Evolutionary conservation across 2,113 vertebrate genomes (phyloP).

Genomic region (Aspiorhynchus laticeps): DNA sequence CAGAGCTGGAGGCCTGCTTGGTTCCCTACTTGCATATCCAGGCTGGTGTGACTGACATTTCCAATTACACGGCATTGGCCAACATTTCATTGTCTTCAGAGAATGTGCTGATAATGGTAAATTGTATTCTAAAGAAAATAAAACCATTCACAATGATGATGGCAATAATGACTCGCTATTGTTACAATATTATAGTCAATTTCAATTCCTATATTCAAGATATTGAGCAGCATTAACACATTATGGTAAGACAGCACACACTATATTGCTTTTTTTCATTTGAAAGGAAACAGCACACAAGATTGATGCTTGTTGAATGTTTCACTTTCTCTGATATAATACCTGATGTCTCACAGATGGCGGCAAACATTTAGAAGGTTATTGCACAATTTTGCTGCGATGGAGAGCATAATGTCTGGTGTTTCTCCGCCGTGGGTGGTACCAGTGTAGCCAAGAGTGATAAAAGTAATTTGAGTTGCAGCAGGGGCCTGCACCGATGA

Average conservation of each 20-base stretch:
- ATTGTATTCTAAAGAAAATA: conserved; percentile 56
- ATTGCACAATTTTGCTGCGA: conserved; percentile 17
- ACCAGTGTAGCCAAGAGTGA: conserved; percentile 62
- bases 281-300: not conserved
- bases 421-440: conserved; percentile 40
- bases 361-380: conserved; percentile 25
- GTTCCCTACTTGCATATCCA: not conserved
- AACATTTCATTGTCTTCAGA: conserved; percentile 76
- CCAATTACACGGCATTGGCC: conserved; percentile 80
- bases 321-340: conserved; percentile 12
- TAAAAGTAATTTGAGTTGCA: conserved; percentile 61
- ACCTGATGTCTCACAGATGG: conserved; percentile 19
- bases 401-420: conserved; percentile 31
- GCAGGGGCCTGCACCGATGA: not conserved
- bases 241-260: not conserved
- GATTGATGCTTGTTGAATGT: conserved; percentile 17
- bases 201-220: not conserved
- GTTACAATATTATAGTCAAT: not conserved
- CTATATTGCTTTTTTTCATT: not conserved
- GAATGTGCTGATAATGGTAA: conserved; percentile 67
- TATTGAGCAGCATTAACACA: not conserved
- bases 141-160: not conserved
- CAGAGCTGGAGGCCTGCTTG: not conserved
- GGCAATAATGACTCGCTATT: not conserved
- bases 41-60: conserved; percentile 72